Base-by-base conservation (phyloP, 2,113 vertebrate species). In the Prolemur simus region DNA sequence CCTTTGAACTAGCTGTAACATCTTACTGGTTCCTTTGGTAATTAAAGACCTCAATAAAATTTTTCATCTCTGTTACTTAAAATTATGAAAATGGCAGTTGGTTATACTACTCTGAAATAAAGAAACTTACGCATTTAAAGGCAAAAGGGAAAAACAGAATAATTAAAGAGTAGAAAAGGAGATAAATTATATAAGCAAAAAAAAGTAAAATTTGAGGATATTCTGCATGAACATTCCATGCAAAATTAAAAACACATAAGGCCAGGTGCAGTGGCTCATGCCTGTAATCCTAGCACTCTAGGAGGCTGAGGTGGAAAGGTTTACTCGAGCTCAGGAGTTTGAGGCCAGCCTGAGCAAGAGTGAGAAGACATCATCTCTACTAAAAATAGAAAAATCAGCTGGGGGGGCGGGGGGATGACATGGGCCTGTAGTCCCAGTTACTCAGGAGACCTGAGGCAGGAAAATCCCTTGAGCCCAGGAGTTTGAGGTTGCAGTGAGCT, bases 21-120 rank as follows among this genome's bases (percentile, higher is more conserved):
- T 89, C 74, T 95, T 82, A 85, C 4, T 78, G 23, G 32, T 49
- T 89, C 54, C 23, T 39, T 76, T 60, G 10, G 34, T 71, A 92
- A 94, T n/a, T 87, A 88, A 77, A 18, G 56, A 89, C 45, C 23
- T 84, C 42, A 86, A 84, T 85, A 71, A 93, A 84, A 71, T 94
- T 20, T 64, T 34, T 56, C 3, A 92, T 8, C 2, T 47, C 2
- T 47, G 17, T 8, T 69, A 92, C 29, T 37, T 84, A 56, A 90
- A 83, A 74, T 83, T 77, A 69, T 94, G 27, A 91, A 87, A 82
- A 91, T 77, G 49, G 25, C 13, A 87, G 25, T 34, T 74, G 37
- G 32, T 21, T 80, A 89, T 56, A 78, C 10, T 78, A 60, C 23
- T 78, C 82, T 69, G 52, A 81, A 91, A 52, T 94, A 87, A 86